Conservation (phyloP, 2,888 invertebrate genomes). For the Ormyrus labotus region DNA sequence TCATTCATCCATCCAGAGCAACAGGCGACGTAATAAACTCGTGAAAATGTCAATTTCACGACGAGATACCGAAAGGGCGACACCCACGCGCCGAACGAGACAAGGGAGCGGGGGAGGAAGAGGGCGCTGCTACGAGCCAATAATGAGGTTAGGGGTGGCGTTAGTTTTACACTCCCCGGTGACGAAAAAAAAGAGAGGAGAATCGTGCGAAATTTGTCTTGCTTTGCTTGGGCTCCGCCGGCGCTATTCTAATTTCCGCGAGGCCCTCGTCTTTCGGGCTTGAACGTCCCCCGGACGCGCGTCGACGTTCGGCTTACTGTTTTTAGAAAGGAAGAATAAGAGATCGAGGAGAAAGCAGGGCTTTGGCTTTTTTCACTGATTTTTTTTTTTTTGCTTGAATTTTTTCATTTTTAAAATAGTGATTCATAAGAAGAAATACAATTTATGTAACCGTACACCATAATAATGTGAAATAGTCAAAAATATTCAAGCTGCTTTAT, state of each 20-base stretch:
- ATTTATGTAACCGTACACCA: too few relatives aligned
- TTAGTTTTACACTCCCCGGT: conserved; percentile 49
- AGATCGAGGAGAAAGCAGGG: background rate
- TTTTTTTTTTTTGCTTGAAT: too few relatives aligned
- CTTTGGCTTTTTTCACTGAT: too few relatives aligned
- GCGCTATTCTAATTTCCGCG: conserved; percentile 59
- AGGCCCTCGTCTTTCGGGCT: conserved; percentile 36
- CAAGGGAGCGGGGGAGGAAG: background rate
- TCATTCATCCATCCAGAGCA: too few relatives aligned
- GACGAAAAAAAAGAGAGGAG: conserved; percentile 8
- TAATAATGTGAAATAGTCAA: too few relatives aligned
- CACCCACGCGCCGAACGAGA: conserved; percentile 4
- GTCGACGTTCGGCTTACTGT: too few relatives aligned
- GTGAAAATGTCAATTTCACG: conserved; percentile 28
- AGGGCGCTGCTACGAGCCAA: conserved; percentile 39
- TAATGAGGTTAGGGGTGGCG: conserved; percentile 53
- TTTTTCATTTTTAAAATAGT: too few relatives aligned
- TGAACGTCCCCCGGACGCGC: conserved; percentile 6
- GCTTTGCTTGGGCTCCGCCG: conserved; percentile 58
- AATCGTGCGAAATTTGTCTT: conserved; percentile 67
- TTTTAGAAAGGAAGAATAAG: background rate
- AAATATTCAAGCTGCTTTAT: too few relatives aligned
- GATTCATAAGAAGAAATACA: too few relatives aligned
- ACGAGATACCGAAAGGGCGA: background rate
- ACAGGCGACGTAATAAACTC: too few relatives aligned